These are phyloP conservation scores for Psophia crepitans DNA, from an alignment of 2,113 vertebrate species.

Conservation along the genomic window DNA sequence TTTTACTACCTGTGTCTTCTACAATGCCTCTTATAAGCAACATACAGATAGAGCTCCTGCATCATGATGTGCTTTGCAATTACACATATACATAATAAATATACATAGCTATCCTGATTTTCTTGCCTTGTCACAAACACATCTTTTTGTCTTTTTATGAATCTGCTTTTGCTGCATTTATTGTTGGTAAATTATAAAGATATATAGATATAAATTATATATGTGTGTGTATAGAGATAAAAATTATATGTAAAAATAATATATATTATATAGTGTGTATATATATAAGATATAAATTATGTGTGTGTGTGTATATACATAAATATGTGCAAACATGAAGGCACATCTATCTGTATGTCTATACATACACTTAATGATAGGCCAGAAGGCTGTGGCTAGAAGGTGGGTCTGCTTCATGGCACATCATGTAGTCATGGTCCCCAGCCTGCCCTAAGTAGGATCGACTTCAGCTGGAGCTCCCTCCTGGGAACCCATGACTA, in stretches of 20 bases:
- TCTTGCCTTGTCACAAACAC: background rate
- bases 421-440: background rate
- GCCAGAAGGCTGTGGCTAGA: background rate
- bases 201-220: no score
- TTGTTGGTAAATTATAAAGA: no score
- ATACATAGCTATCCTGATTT: background rate
- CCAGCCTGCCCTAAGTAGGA: background rate
- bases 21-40: background rate
- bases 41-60: background rate
- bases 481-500: background rate
- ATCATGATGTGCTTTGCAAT: background rate
- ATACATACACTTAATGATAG: background rate
- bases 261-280: no score
- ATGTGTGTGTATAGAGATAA: fast-evolving
- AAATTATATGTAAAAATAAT: no score
- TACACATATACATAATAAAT: background rate
- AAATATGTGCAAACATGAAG: background rate
- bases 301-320: background rate
- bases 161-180: background rate
- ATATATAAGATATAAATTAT: no score
- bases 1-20: background rate
- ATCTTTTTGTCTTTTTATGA: background rate
- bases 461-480: background rate
- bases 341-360: background rate
- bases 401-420: background rate